Evolutionary conservation across 2,888 invertebrate genomes (phyloP).

Genomic region (Girardia tigrina): DNA sequence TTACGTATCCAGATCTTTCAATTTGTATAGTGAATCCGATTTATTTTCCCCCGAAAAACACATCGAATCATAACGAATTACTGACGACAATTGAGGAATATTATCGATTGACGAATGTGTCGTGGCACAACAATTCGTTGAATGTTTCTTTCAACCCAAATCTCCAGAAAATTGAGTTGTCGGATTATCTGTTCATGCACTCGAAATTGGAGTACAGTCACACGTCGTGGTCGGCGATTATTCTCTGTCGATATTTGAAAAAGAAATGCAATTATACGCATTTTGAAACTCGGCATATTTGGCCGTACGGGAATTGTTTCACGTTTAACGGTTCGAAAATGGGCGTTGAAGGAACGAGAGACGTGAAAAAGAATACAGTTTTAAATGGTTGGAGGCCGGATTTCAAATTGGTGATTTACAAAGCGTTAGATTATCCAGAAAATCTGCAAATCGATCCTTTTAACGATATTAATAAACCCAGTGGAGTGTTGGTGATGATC

Average conservation of each 20-base stretch:
- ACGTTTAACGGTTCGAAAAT: constrained; percentile 32
- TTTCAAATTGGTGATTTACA: constrained; percentile 34
- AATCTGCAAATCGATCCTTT: constrained; percentile 34
- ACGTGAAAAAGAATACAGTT: not conserved
- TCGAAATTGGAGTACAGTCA: constrained; percentile 34
- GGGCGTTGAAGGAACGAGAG: not conserved
- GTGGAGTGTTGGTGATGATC: constrained; percentile 34
- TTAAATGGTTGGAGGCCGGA: constrained; percentile 35
- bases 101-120: not conserved
- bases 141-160: not conserved
- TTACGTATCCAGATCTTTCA: constrained; percentile 35
- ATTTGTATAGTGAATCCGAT: constrained; percentile 35
- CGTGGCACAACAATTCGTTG: not conserved
- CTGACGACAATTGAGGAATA: not conserved
- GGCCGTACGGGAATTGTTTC: constrained; percentile 34
- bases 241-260: constrained; percentile 21
- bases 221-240: constrained; percentile 35
- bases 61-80: constrained; percentile 1
- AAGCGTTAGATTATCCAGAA: constrained; percentile 33
- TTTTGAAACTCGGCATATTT: constrained; percentile 27
- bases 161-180: not conserved
- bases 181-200: constrained; percentile 35
- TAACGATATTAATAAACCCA: constrained; percentile 27
- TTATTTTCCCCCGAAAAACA: constrained; percentile 35
- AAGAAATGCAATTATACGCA: constrained; percentile 35